Evolutionary conservation across 1,140 invertebrate species (phyloP), one percentile per base, ranked within the genome.

Genomic region (Paraescarpia echinospica): DNA sequence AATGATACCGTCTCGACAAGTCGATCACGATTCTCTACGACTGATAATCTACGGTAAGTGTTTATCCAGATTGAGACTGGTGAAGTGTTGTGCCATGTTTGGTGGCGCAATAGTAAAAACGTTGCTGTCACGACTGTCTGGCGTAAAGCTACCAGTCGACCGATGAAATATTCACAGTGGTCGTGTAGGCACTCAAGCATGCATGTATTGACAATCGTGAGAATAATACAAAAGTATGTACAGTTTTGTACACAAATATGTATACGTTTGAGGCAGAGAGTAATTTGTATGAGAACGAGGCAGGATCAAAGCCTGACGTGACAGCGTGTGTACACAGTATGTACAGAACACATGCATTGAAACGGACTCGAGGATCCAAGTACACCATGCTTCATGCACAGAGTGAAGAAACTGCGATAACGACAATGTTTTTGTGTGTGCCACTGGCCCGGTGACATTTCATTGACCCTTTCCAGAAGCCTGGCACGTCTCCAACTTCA

Each of bases 401-500:
- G 59, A 4, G 59, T 77, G 59, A 2, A 22, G 59, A 27, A 77
- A 77, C 59, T 22, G 22, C 18, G 22, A 18, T 77, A 27, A 77
- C 59, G 14, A 2, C 27, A 77, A 18, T 77, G 27, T 77, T 77
- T 77, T 18, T 77, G 59, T 77, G 59, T 77, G 8, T 27, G 18
- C 22, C 22, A 4, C 59, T 77, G 59, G 27, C 59, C 22, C 2
- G 59, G 12, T 77, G 27, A 77, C 59, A 6, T 77, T 77, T 77
- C 27, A 90, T 31, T 41, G 90, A 31, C 34, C 90, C 90, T 34
- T 41, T 12, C 34, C 90, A 90, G 91, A 34, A 22, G 91, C 33
- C 48, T 91, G 91, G 12, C 41, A 34, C 33, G 92, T 5, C 88
- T 92, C 92, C 22, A 93, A 51, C 33, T 93, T 51, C 27, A 33